Evolutionary conservation across 2,797 vertebrate species (phyloP), one percentile per base, ranked within the genome.

Genomic region (Rhinella marina): DNA sequence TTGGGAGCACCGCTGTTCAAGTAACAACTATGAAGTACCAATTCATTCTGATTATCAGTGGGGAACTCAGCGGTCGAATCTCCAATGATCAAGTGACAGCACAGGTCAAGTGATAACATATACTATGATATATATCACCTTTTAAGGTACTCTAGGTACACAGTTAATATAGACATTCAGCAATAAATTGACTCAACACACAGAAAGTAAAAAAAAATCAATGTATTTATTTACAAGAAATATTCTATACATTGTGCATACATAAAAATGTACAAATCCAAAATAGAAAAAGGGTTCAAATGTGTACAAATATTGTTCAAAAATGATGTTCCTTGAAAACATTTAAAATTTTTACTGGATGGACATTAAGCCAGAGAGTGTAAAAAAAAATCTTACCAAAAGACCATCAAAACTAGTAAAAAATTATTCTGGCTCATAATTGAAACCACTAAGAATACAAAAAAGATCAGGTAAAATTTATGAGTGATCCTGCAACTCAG

Each of bases 201-300:
- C 0, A 25, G 91, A 93, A 91, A 54, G 25, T 50, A 95, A 94
- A 92, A 92, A 92, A 77, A 93, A 95, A 92, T 72, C 91, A 92
- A 90, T 93, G 90, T 90, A 92, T 96, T 96, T 96, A 96, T 96
- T 96, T 96, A 96, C 94, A 96, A 89, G 92, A 94, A 93, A 91
- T 92, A 93, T 79, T 93, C 94, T 96, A 92, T 95, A 95, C 94
- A 95, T 91, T 94, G 92, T 93, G 92, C 94, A 94, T 93, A 96
- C 95, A 93, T 95, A 95, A 94, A 88, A 96, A 96, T 95, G 94
- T 95, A 96, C 93, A 96, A 96, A 95, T 95, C 90, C 92, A 95
- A 96, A 96, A 94, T 96, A 95, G 92, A 95, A 96, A 85, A 95
- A 95, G 93, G 94, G 94, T 94, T 95, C 95, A 96, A 95, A 95